Base-by-base conservation (phyloP, 2,113 vertebrate genomes). In the Periophthalmus modestus region DNA sequence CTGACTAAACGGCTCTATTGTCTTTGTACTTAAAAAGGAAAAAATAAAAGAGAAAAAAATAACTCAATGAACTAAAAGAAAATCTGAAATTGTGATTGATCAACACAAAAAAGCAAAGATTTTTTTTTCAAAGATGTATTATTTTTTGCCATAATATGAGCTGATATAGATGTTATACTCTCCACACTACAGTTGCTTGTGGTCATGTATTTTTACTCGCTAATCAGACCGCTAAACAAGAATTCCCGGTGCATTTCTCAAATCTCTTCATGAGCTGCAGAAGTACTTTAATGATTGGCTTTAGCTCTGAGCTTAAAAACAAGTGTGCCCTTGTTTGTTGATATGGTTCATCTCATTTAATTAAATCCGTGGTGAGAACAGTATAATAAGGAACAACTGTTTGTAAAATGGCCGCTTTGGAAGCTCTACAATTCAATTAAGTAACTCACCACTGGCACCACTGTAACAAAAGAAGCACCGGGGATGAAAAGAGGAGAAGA, bases 351-450 rank as follows among this genome's bases (percentile, higher is more conserved):
- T 68, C 39, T 23, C 43, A 52, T 73, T 68, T 18, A 23, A 33
- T 68, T 70, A 33, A 10, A 76, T 63, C 69, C 57, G 48, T n/a
- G 13, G 47, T 72, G 71, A 46, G 24, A 23, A 47, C 43, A 39
- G 34, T 65, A 47, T 39, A 66, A 65, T 54, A 69, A 80, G 63
- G 50, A 73, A 33, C 19, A 52, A 50, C 58, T 55, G 23, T 43
- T 33, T 43, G 14, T 54, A 69, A 57, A 79, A 18, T 7, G 16
- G 11, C 15, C 43, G 28, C 50, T 65, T 2, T 28, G 57, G 52
- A 63, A 69, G n/a, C 74, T 74, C 10, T 59, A 18, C 14, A 50
- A 46, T 39, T 9, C 3, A 28, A 7, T 48, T 59, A 75, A 3
- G 34, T 52, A 57, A 66, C n/a, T 16, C 19, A 28, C 12, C 34